Conservation (phyloP, 2,888 invertebrate genomes). For the Latheticus oryzae region DNA sequence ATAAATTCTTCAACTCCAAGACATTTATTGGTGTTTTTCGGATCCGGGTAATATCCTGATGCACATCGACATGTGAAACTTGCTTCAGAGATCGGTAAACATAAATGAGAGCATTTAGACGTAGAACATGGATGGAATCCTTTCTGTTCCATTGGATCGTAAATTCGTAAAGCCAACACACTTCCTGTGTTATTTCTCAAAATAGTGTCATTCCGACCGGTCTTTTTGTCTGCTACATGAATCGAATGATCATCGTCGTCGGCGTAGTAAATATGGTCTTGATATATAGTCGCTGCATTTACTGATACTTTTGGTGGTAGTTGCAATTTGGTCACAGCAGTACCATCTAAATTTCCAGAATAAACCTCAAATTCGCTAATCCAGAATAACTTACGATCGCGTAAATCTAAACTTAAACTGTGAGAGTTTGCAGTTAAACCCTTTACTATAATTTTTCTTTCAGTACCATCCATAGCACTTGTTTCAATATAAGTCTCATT, state of each 20-base stretch:
- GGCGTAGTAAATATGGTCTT: constrained; percentile 75
- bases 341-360: constrained; percentile 64
- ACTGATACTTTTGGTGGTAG: constrained; percentile 66
- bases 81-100: constrained; percentile 72
- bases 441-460: constrained; percentile 59
- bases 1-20: constrained; percentile 75
- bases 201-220: constrained; percentile 64
- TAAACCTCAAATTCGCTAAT: constrained; percentile 71
- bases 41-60: constrained; percentile 73
- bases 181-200: constrained; percentile 67
- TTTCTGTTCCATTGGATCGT: constrained; percentile 75
- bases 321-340: constrained; percentile 51
- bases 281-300: constrained; percentile 76
- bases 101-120: constrained; percentile 79
- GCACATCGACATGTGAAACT: constrained; percentile 80
- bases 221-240: constrained; percentile 72
- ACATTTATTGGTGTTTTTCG: constrained; percentile 66
- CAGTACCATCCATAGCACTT: constrained; percentile 76
- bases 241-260: constrained; percentile 74
- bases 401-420: constrained; percentile 57
- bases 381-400: constrained; percentile 75
- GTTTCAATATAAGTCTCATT: constrained; percentile 66
- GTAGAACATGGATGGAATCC: constrained; percentile 70
- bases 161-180: constrained; percentile 76
- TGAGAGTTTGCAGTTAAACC: constrained; percentile 58